phyloP scores from a whole-genome alignment of 1,140 invertebrate species.

The Drosophila willistoni region DNA sequence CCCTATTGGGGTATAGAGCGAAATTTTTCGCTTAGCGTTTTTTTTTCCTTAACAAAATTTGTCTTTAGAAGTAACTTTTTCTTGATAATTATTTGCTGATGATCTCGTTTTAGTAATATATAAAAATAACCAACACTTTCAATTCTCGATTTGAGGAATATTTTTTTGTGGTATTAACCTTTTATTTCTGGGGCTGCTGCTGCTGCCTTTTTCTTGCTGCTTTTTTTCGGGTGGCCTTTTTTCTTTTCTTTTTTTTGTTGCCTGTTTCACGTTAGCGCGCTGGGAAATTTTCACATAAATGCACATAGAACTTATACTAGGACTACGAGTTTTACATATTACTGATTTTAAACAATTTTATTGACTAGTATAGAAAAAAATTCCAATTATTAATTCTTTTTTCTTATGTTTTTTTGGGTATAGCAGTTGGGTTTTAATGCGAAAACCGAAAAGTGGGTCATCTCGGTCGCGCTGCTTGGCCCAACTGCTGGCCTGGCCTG shows the following conservation, averaged over 20 bases:
- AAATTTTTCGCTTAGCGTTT: conserved; percentile 61
- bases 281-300: conserved; percentile 75
- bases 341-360: conserved; percentile 55
- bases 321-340: conserved; percentile 73
- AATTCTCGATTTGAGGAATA: conserved; percentile 15
- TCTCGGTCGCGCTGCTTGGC: conserved; percentile 79
- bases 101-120: not conserved
- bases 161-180: conserved; percentile 45
- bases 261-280: conserved; percentile 60
- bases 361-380: conserved; percentile 59
- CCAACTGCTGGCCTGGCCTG: conserved; percentile 56
- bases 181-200: conserved; percentile 60
- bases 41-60: conserved; percentile 32
- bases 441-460: conserved; percentile 83
- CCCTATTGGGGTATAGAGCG: conserved; percentile 74
- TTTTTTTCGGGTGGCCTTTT: conserved; percentile 74
- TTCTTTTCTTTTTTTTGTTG: conserved; percentile 20
- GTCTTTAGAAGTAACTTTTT: not conserved
- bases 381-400: conserved; percentile 43
- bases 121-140: conserved; percentile 21
- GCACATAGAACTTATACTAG: conserved; percentile 79
- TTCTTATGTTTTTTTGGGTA: conserved; percentile 60
- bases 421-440: conserved; percentile 73
- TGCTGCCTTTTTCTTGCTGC: conserved; percentile 54
- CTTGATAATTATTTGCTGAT: not conserved